phyloP scores from a whole-genome alignment of 2,888 invertebrate species.

The Dryadula phaetusa region DNA sequence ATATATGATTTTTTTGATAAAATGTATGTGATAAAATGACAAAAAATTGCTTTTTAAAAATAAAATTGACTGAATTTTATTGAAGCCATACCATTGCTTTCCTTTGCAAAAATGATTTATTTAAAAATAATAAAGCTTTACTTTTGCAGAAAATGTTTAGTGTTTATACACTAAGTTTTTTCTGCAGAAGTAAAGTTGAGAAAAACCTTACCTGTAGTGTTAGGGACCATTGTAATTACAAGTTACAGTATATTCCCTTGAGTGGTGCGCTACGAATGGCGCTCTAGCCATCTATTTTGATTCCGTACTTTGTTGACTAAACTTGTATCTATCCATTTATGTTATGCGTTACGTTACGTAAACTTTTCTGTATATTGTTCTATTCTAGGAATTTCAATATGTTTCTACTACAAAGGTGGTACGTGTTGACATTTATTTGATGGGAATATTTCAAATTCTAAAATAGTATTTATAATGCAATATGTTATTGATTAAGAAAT shows the following conservation, averaged over 20 bases:
- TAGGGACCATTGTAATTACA: conserved; percentile 38
- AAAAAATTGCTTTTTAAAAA: too few species aligned
- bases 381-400: conserved; percentile 34
- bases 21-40: too few species aligned
- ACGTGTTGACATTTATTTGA: conserved; percentile 57
- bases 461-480: conserved; percentile 38
- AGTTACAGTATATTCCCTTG: conserved; percentile 35
- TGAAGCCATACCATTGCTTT: too few species aligned
- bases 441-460: conserved; percentile 58
- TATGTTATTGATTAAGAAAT: neutral
- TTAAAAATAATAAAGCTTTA: too few species aligned
- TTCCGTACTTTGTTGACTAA: conserved; percentile 48
- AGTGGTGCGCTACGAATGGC: conserved; percentile 43
- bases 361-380: conserved; percentile 37
- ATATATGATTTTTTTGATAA: too few species aligned
- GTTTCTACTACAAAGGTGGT: conserved; percentile 52
- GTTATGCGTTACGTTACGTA: conserved; percentile 29
- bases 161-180: too few species aligned
- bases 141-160: too few species aligned
- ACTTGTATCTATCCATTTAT: conserved; percentile 52
- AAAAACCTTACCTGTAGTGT: conserved; percentile 48
- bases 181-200: neutral
- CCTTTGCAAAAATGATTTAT: too few species aligned
- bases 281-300: conserved; percentile 34
- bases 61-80: too few species aligned